phyloP scores from a whole-genome alignment of 1,140 invertebrate species.

The Alviniconcha marisindica region DNA sequence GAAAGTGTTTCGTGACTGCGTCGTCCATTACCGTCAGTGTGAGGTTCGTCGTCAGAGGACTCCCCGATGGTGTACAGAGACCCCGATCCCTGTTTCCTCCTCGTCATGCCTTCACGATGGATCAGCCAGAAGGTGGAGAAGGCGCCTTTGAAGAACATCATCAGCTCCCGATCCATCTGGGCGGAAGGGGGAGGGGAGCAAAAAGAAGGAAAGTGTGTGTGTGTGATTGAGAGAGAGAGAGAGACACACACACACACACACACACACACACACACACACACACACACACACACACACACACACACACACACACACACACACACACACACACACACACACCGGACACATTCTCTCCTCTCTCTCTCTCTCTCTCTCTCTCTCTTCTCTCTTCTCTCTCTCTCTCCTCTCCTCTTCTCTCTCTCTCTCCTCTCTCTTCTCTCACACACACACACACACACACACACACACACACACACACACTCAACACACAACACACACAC shows the following conservation, averaged over 20 bases:
- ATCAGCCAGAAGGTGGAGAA: slow-evolving; percentile 50
- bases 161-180: slow-evolving; percentile 50
- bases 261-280: neutral
- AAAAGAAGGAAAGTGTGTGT: neutral
- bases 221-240: neutral
- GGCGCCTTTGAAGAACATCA: slow-evolving; percentile 51
- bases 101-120: slow-evolving; percentile 41
- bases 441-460: too few relatives aligned
- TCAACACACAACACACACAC: too few relatives aligned
- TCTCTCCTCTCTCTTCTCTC: too few relatives aligned
- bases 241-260: neutral
- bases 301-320: slow-evolving; percentile 17
- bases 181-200: neutral
- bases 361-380: too few relatives aligned
- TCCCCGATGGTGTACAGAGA: slow-evolving; percentile 5
- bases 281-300: slow-evolving; percentile 17
- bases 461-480: too few relatives aligned
- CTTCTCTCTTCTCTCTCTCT: too few relatives aligned
- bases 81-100: neutral
- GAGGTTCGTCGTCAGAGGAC: neutral
- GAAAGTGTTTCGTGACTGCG: too few relatives aligned
- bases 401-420: too few relatives aligned
- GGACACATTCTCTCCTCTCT: too few relatives aligned
- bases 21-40: neutral
- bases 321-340: too few relatives aligned